These are phyloP conservation scores for Venustoraphidia nigricollis DNA, from an alignment of 2,888 invertebrate genomes.

Conservation along the genomic window DNA sequence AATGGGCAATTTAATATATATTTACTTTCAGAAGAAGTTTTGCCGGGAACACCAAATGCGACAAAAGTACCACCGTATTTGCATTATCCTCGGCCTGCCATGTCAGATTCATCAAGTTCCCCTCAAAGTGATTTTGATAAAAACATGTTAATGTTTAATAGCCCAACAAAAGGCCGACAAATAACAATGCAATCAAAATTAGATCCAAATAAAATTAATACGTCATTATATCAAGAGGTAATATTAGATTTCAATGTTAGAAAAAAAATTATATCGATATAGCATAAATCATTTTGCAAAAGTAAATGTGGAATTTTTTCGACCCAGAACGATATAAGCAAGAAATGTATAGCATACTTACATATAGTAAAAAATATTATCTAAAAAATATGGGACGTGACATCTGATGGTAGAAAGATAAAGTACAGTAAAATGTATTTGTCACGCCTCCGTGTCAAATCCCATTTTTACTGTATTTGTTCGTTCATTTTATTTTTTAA, in stretches of 20 bases:
- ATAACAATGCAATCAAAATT: conserved; percentile 47
- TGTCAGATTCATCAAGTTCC: conserved; percentile 1
- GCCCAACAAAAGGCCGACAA: conserved; percentile 3
- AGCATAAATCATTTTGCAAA: too few species aligned
- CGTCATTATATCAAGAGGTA: conserved; percentile 37
- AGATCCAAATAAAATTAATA: conserved; percentile 45
- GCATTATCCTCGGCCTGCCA: background rate
- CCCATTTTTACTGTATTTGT: too few species aligned
- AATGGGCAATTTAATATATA: background rate
- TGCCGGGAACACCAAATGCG: background rate
- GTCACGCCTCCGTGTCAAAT: too few species aligned
- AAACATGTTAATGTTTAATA: background rate
- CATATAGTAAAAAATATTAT: too few species aligned
- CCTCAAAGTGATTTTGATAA: conserved; percentile 3
- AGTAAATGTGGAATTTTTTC: too few species aligned
- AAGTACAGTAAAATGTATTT: too few species aligned
- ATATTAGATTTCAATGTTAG: conserved; percentile 1
- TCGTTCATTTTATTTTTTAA: too few species aligned
- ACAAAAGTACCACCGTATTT: background rate
- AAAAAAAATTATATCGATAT: too few species aligned
- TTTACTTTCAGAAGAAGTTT: conserved; percentile 4
- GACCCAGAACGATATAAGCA: too few species aligned
- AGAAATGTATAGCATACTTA: too few species aligned
- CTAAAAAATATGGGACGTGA: too few species aligned
- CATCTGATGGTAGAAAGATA: too few species aligned